Percentiles rank a stretch among this genome's conserved stretches.
Conservation (phyloP, 2,113 vertebrate species). For the Sterna hirundo region DNA sequence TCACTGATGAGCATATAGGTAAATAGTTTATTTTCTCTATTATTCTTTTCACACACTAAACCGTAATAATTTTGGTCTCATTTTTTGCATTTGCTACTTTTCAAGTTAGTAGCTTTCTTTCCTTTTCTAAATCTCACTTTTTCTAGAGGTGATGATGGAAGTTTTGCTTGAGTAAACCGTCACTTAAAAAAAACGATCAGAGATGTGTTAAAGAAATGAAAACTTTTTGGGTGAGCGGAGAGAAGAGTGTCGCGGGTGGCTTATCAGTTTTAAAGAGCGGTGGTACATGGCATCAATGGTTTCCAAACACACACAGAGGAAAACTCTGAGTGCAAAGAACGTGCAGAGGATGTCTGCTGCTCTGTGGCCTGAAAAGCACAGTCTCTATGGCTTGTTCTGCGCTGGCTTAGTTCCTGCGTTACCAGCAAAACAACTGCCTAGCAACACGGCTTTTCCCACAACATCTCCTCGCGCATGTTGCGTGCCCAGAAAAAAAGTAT, state of each 20-base stretch:
- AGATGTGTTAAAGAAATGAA: background rate
- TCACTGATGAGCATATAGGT: background rate
- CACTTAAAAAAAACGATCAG: background rate
- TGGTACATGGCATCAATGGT: background rate
- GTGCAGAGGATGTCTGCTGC: background rate
- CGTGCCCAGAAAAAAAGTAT: background rate
- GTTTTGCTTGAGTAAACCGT: background rate
- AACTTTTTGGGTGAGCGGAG: background rate
- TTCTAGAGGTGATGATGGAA: background rate
- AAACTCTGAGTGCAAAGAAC: background rate
- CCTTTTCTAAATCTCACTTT: background rate
- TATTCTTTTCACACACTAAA: background rate
- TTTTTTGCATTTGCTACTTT: background rate
- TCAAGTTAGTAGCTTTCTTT: background rate
- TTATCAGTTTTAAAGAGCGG: background rate
- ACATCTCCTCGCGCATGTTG: slow-evolving; percentile 53
- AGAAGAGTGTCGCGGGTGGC: background rate
- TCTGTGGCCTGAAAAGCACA: background rate
- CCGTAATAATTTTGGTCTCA: background rate
- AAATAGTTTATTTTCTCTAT: background rate
- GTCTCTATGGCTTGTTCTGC: background rate
- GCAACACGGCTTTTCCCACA: slow-evolving; percentile 69
- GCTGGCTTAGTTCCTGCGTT: slow-evolving; percentile 43
- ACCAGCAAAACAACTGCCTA: slow-evolving; percentile 71
- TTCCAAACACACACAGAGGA: background rate